Conservation (phyloP, 2,113 vertebrate genomes). For the Corythoichthys haematopterus region DNA sequence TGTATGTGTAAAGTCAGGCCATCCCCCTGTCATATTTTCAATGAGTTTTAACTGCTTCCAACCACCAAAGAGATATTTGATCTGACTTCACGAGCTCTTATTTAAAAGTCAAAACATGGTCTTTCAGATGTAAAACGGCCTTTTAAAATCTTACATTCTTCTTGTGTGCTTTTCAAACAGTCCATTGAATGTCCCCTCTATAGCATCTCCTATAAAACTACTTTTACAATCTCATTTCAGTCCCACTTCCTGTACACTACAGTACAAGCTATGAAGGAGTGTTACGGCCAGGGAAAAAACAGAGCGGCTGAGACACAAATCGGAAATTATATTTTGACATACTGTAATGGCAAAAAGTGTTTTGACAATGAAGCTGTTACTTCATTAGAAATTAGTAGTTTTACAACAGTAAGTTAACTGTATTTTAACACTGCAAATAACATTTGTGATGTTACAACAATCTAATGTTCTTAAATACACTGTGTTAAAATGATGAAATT, state of each 20-base stretch:
- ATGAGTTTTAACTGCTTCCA: background rate
- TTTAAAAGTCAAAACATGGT: slow-evolving; percentile 33
- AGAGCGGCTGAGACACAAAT: background rate
- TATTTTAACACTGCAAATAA: too few relatives aligned
- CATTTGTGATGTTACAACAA: too few relatives aligned
- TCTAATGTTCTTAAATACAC: too few relatives aligned
- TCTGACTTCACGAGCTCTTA: slow-evolving; percentile 7
- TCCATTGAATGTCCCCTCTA: slow-evolving; percentile 23
- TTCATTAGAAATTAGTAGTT: background rate
- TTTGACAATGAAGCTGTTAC: background rate
- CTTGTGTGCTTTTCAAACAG: slow-evolving; percentile 47
- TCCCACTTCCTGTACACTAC: slow-evolving; percentile 14
- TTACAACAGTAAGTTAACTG: background rate
- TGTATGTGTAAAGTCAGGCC: slow-evolving; percentile 2
- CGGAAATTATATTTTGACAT: background rate
- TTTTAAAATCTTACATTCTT: slow-evolving; percentile 59
- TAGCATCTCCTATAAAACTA: slow-evolving; percentile 43
- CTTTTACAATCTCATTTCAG: slow-evolving; percentile 42
- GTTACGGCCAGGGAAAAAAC: background rate
- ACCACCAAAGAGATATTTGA: background rate
- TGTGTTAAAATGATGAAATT: background rate
- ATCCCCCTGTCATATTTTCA: slow-evolving; percentile 9
- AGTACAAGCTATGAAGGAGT: slow-evolving; percentile 13
- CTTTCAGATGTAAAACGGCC: slow-evolving; percentile 25
- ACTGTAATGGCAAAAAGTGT: too few relatives aligned